Percentiles rank a stretch among this genome's conserved stretches.
These are phyloP conservation scores for Hesperia comma DNA, from an alignment of 2,888 invertebrate species.

Conservation along the genomic window DNA sequence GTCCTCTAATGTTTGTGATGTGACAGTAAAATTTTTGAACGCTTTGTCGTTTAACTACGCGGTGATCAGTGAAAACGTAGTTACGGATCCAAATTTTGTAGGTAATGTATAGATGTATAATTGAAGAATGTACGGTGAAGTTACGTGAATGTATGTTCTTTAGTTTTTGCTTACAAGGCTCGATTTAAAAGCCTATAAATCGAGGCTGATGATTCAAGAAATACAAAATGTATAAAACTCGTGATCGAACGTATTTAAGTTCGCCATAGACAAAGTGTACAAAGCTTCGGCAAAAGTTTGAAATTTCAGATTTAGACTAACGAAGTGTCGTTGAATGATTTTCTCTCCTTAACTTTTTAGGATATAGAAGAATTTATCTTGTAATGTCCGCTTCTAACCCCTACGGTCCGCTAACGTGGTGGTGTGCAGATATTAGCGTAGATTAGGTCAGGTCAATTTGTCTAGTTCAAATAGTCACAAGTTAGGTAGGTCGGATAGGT, in stretches of 20 bases:
- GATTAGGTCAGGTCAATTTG: slow-evolving; percentile 58
- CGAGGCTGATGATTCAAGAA: background rate
- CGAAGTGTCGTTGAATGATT: slow-evolving; percentile 31
- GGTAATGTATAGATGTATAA: background rate
- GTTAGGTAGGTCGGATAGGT: slow-evolving; percentile 58
- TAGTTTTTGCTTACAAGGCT: background rate
- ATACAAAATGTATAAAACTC: slow-evolving; percentile 7
- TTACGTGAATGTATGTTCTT: background rate
- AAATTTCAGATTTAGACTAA: slow-evolving; percentile 31
- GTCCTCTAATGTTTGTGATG: slow-evolving; percentile 40
- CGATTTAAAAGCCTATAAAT: too few relatives aligned
- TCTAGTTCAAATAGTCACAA: slow-evolving; percentile 58
- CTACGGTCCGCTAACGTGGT: slow-evolving; percentile 25
- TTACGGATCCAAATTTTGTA: slow-evolving; percentile 10
- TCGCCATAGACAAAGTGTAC: slow-evolving; percentile 41
- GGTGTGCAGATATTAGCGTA: slow-evolving; percentile 43
- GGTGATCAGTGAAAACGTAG: background rate
- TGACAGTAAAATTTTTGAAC: slow-evolving; percentile 24
- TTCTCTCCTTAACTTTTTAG: slow-evolving; percentile 32
- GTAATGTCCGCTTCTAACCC: slow-evolving; percentile 36
- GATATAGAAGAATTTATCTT: slow-evolving; percentile 33
- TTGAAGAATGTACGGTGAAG: background rate
- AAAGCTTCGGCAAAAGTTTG: slow-evolving; percentile 23
- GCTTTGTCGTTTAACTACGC: slow-evolving; percentile 13
- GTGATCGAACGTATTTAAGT: slow-evolving; percentile 41